Base-by-base conservation (phyloP, 2,797 vertebrate species). In the Hypotaenidia okinawae region DNA sequence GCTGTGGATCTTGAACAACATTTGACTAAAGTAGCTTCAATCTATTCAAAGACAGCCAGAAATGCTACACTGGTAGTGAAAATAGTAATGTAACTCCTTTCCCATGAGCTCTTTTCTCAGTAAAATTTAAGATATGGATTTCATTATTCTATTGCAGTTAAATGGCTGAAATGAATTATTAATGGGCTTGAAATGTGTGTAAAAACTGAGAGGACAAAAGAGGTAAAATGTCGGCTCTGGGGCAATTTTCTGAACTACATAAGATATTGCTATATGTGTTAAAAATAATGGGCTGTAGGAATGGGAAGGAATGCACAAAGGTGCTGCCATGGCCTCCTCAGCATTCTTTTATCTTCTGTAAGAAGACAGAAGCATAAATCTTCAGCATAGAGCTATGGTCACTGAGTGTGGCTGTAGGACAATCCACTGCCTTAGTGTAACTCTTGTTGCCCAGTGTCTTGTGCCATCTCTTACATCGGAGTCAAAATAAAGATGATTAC, bases 381-480 rank as follows among this genome's bases (percentile, higher is more conserved):
- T 49, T 35, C 11, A 49, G n/a, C 14, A 17, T 15, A 33, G 22
- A 61, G 2, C 4, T 32, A 9, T 11, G 10, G 6, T 37, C 4
- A 37, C 2, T 0, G 1, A 25, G 3, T 10, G 22, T 1, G 0
- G 7, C 19, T 66, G 15, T 49, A 9, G 18, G 51, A 68, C 17
- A 61, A 87, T 54, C 0, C 51, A 16, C 18, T 76, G 2, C 19
- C 24, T 57, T 30, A 32, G 2, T 7, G 6, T 30, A 57, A 25
- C 18, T 28, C 5, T 63, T 12, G 21, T 18, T 58, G 5, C 9
- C 23, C 35, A 11, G 2, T 35, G 6, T 66, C 25, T 62, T 68
- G n/a, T 3, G 7, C 5, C 4, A 4, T 64, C 10, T 84, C 5
- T 45, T 55, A 33, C 1, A 27, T 9, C 7, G 25, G 15, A 3